These are phyloP conservation scores for Apocrypta bakeri DNA, from an alignment of 1,140 invertebrate species.

Conservation along the genomic window DNA sequence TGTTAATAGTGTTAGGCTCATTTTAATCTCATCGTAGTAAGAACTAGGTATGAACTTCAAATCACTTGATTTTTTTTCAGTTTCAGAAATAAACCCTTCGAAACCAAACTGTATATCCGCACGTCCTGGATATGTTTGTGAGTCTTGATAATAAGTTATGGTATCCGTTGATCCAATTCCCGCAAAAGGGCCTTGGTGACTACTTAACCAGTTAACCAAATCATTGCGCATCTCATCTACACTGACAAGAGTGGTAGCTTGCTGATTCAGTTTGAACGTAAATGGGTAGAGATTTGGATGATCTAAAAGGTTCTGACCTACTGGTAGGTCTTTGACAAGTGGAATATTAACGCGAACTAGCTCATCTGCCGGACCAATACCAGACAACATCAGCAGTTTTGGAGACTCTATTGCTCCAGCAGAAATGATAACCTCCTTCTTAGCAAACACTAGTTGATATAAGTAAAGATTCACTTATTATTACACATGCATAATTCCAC, in stretches of 20 bases:
- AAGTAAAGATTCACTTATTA: not conserved
- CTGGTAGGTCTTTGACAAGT: constrained; percentile 73
- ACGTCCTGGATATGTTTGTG: not conserved
- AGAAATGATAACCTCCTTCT: constrained; percentile 80
- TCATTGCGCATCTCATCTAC: not conserved
- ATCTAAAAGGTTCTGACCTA: constrained; percentile 77
- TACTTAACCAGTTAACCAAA: not conserved
- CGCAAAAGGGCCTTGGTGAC: not conserved
- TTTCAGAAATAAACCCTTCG: not conserved
- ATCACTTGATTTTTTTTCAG: not conserved
- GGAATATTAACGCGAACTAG: constrained; percentile 70
- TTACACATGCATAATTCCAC: not conserved
- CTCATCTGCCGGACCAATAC: constrained; percentile 77
- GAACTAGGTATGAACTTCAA: not conserved
- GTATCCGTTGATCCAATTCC: not conserved
- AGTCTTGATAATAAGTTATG: not conserved
- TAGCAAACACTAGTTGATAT: not conserved
- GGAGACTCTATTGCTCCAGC: constrained; percentile 83
- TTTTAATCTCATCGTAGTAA: constrained; percentile 7
- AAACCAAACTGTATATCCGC: not conserved
- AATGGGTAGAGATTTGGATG: constrained; percentile 58
- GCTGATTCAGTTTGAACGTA: not conserved
- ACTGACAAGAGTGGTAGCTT: not conserved
- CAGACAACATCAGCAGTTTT: constrained; percentile 83
- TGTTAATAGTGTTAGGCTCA: constrained; percentile 78